Evolutionary conservation across 2,888 invertebrate genomes (phyloP).

Genomic region (Isotomurus palustris): DNA sequence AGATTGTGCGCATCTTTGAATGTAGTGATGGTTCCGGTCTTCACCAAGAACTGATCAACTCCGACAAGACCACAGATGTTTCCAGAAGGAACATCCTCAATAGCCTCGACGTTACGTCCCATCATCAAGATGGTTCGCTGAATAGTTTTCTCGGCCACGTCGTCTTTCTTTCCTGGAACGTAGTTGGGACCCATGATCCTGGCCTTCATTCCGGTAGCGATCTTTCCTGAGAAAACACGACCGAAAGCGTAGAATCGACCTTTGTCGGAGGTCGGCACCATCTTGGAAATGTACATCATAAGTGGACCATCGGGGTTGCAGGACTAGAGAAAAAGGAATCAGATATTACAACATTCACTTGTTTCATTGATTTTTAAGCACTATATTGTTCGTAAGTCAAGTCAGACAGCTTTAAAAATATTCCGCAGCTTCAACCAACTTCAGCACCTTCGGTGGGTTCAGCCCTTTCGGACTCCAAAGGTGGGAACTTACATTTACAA

Average conservation of each 20-base stretch:
- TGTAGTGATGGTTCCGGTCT: constrained; percentile 98
- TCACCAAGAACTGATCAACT: constrained; percentile 98
- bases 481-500: constrained; percentile 27
- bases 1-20: constrained; percentile 99
- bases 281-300: constrained; percentile 99
- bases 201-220: constrained; percentile 84
- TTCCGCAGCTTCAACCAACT: constrained; percentile 22
- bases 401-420: constrained; percentile 39
- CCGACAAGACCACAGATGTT: constrained; percentile 99
- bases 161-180: constrained; percentile 96
- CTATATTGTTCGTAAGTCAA: background rate
- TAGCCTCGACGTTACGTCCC: constrained; percentile 99
- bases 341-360: background rate
- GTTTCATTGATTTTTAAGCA: background rate
- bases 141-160: constrained; percentile 97
- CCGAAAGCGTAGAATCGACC: constrained; percentile 99
- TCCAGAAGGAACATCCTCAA: constrained; percentile 78
- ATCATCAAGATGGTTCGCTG: constrained; percentile 99
- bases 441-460: constrained; percentile 38
- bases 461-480: constrained; percentile 43
- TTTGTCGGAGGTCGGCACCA: constrained; percentile 99
- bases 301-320: constrained; percentile 96
- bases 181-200: constrained; percentile 79
- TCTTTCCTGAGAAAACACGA: constrained; percentile 96
- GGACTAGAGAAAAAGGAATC: constrained; percentile 54